Evolutionary conservation across 2,797 vertebrate genomes (phyloP).

Genomic region (Xiphophorus birchmanni): DNA sequence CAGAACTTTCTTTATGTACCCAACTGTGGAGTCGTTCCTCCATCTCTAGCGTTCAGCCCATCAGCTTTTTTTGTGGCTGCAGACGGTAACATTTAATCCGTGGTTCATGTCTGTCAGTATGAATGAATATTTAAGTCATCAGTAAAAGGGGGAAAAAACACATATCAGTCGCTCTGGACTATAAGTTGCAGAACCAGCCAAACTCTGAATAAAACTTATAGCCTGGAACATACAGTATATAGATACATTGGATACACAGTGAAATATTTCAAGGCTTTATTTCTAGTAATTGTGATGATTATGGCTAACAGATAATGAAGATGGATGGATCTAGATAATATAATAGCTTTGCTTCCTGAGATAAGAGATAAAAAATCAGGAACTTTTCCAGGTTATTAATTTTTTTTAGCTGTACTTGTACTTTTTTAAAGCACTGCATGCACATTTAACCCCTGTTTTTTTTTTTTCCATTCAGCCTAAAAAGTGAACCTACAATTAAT

Average conservation of each 20-base stretch:
- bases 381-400: background rate
- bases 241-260: background rate
- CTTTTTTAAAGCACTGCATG: background rate
- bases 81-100: too few species aligned
- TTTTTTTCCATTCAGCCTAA: background rate
- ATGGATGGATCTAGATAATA: background rate
- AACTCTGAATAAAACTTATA: too few species aligned
- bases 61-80: too few species aligned
- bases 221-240: background rate
- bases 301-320: background rate
- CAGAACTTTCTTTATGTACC: too few species aligned
- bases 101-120: too few species aligned
- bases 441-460: constrained; percentile 11
- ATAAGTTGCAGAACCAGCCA: too few species aligned
- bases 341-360: background rate
- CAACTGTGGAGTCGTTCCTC: too few species aligned
- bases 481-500: constrained; percentile 21
- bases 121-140: too few species aligned
- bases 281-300: background rate
- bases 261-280: background rate
- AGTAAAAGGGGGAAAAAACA: too few species aligned
- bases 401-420: background rate
- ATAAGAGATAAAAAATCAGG: background rate
- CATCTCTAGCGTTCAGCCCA: too few species aligned
- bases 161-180: too few species aligned